Evolutionary conservation across 2,113 vertebrate species (phyloP), one percentile per base, ranked within the genome.

Genomic region (Bujurquina vittata): DNA sequence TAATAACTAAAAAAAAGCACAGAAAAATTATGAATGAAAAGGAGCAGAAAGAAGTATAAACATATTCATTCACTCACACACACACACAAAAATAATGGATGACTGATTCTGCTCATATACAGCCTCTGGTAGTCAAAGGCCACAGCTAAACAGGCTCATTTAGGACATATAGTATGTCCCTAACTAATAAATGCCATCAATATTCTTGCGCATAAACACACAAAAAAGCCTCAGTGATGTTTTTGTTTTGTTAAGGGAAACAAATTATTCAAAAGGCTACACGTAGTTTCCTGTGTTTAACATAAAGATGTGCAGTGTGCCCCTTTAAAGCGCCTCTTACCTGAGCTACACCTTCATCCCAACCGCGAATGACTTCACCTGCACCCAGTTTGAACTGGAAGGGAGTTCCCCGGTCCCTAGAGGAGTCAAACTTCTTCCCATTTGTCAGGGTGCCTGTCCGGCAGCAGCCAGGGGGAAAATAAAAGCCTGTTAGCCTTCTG

Each of bases 291-390:
- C 11, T 0, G 43, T 52, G 65, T 29, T 29, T 67, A 67, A 26
- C 40, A 29, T 52, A 7, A 49, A 14, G 75, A 9, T 14, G 2
- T 7, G 23, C 69, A 35, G 0, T 22, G 17, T 56, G 12, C 46
- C 20, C 20, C 33, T 52, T 26, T 29, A 54, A 23, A 55, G 40
- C 7, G 57, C 14, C 60, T n/a, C 78, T 79, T 91, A 99, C 97
- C 98, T 92, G 94, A 75, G 95, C 96, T 0, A 99, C 97, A 52
- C 97, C 97, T 94, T 97, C 97, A 84, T 99, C 98, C 98, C 97
- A 98, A 87, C 96, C 97, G 12, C 96, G 96, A 75, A 99, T 99
- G 83, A 99, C 97, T 86, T 98, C 91, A 73, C 96, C 95, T n/a
- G 88, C 82, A 77, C 97, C 97, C 80, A 98, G 93, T 84, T 92